Percentiles rank a stretch among this genome's conserved stretches.
Evolutionary conservation across 2,797 vertebrate species (phyloP).

Genomic region (Notamacropus eugenii): DNA sequence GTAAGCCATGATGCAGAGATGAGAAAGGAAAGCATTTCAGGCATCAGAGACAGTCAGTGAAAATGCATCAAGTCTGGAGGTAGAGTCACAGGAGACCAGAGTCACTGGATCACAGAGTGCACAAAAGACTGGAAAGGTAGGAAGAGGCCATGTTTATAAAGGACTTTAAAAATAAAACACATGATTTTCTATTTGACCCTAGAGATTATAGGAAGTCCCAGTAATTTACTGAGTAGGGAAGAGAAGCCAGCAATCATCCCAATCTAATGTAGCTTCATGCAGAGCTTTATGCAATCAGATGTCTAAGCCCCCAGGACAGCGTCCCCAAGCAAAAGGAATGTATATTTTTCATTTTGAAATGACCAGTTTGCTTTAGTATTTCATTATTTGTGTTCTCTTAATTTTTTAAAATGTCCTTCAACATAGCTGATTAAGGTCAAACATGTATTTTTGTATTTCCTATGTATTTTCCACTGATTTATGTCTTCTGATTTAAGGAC

Average conservation of each 20-base stretch:
- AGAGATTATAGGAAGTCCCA: neutral
- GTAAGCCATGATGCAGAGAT: neutral
- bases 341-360: neutral
- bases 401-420: neutral
- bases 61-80: neutral
- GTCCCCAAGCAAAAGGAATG: neutral
- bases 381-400: neutral
- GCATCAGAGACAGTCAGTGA: neutral
- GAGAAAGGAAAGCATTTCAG: neutral
- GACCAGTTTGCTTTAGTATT: neutral
- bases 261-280: neutral
- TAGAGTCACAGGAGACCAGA: neutral
- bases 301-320: neutral
- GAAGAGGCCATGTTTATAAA: neutral
- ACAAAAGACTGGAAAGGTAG: neutral
- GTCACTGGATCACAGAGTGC: neutral
- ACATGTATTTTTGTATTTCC: neutral
- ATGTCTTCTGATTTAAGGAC: slow-evolving; percentile 13
- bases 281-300: neutral
- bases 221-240: neutral
- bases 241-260: neutral
- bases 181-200: neutral
- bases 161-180: neutral
- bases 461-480: slow-evolving; percentile 3
- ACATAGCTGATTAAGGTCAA: neutral